phyloP scores from a whole-genome alignment of 2,888 invertebrate genomes.

The Didymodactylos carnosus region DNA sequence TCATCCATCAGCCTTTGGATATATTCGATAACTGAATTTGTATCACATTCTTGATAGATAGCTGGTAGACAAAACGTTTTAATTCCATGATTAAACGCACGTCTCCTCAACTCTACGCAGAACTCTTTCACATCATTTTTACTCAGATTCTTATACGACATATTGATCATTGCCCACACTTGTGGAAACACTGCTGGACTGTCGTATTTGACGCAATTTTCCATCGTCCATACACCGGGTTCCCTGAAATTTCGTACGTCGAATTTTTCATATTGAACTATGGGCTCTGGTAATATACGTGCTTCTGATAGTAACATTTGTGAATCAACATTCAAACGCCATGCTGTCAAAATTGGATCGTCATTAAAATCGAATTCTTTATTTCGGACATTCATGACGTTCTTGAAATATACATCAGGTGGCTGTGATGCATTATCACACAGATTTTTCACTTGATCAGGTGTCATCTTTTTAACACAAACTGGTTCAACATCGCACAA shows the following conservation, averaged over 20 bases:
- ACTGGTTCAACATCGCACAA: background rate
- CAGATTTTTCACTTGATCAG: background rate
- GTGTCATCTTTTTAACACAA: background rate
- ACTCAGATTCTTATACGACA: no score
- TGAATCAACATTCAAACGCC: background rate
- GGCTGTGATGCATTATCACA: background rate
- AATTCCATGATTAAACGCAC: background rate
- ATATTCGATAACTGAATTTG: background rate
- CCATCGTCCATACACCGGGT: background rate
- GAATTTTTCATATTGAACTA: background rate
- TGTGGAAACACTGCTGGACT: background rate
- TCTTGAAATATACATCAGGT: background rate
- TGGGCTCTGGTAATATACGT: background rate
- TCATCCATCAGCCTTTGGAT: background rate
- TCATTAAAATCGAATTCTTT: background rate
- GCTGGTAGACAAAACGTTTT: background rate
- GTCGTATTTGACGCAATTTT: no score
- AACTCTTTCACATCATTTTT: no score
- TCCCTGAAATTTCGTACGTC: rapidly evolving
- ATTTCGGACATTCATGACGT: background rate
- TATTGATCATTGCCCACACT: background rate
- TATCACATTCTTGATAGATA: background rate
- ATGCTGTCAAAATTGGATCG: constrained; percentile 6
- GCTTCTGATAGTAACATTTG: background rate
- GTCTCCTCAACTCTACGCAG: background rate